Percentiles rank a stretch among this genome's conserved stretches.
phyloP scores from a whole-genome alignment of 2,113 vertebrate genomes.

The Lepisosteus osseus region DNA sequence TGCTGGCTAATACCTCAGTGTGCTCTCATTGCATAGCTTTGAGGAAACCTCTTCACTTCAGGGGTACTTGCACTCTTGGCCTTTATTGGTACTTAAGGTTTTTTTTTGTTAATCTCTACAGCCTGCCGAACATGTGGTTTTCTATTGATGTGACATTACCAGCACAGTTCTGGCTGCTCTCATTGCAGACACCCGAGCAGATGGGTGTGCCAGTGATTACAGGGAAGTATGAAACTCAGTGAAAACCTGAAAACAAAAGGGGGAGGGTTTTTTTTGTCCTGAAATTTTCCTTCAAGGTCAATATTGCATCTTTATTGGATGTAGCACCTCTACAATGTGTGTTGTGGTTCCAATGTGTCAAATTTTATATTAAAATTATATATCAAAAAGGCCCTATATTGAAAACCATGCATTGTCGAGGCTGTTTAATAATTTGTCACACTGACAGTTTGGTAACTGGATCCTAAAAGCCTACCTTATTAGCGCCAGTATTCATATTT shows the following conservation, averaged over 20 bases:
- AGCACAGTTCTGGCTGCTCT: not conserved
- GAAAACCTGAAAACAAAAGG: not conserved
- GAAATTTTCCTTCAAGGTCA: conserved; percentile 43
- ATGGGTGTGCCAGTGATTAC: not conserved
- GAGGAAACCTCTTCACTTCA: conserved; percentile 5
- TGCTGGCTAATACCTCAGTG: no score
- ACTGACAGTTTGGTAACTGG: conserved; percentile 12
- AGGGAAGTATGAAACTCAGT: not conserved
- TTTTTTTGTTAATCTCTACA: not conserved
- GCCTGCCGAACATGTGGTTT: not conserved
- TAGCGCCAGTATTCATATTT: not conserved
- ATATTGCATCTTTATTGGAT: conserved; percentile 35
- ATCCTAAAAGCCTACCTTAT: not conserved
- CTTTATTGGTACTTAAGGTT: not conserved
- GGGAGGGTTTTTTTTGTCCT: not conserved
- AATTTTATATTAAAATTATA: conserved; percentile 39
- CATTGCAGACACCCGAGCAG: not conserved
- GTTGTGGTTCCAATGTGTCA: conserved; percentile 35
- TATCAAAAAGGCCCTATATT: conserved; percentile 37
- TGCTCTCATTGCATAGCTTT: no score
- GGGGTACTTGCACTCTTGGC: conserved; percentile 6
- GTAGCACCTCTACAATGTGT: conserved; percentile 32
- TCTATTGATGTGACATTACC: not conserved
- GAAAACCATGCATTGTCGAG: conserved; percentile 31
- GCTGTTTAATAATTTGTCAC: conserved; percentile 31